phyloP scores from a whole-genome alignment of 2,888 invertebrate genomes.

The Leptinotarsa haldemani region DNA sequence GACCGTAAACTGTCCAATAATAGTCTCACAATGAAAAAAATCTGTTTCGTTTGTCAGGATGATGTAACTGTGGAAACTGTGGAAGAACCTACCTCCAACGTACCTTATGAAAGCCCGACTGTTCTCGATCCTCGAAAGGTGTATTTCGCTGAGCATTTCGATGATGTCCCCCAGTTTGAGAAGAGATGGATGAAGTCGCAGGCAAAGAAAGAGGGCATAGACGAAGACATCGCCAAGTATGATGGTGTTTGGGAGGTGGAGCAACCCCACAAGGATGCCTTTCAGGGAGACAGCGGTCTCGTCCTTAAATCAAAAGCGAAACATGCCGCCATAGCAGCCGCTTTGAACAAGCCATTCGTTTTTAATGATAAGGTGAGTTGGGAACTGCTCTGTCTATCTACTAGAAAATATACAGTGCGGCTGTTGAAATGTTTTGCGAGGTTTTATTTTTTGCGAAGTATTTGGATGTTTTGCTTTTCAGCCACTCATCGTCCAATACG shows the following conservation, averaged over 20 bases:
- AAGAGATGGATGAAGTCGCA: constrained; percentile 88
- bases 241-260: constrained; percentile 88
- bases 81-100: constrained; percentile 60
- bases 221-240: constrained; percentile 93
- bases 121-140: constrained; percentile 72
- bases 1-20: not conserved
- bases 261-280: constrained; percentile 79
- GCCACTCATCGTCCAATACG: constrained; percentile 92
- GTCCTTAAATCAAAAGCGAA: constrained; percentile 95
- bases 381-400: no score
- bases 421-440: not conserved
- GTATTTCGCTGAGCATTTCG: constrained; percentile 89
- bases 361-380: constrained; percentile 75
- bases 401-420: no score
- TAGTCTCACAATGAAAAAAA: not conserved
- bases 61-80: constrained; percentile 59
- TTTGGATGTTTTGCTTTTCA: not conserved
- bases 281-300: constrained; percentile 82
- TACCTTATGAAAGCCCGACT: constrained; percentile 79
- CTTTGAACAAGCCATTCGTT: constrained; percentile 81
- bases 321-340: constrained; percentile 92
- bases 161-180: constrained; percentile 77
- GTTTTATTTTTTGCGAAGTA: not conserved
- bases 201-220: constrained; percentile 77
- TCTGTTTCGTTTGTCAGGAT: constrained; percentile 44